These are phyloP conservation scores for Acanthopagrus latus DNA, from an alignment of 2,797 vertebrate species.

Conservation along the genomic window DNA sequence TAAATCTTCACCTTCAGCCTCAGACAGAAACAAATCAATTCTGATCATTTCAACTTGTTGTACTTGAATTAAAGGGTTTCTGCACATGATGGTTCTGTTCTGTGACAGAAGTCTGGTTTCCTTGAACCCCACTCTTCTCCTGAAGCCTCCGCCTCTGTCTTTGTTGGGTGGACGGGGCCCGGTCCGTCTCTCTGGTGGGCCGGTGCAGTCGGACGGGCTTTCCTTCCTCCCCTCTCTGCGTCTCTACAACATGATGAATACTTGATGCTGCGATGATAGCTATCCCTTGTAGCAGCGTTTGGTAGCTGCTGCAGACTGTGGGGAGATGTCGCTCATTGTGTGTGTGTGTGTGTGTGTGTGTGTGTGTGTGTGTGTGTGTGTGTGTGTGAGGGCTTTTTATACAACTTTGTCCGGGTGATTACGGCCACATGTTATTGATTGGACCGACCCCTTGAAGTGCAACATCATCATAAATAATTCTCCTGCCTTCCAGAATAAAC, in stretches of 20 bases:
- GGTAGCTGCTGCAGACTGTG: constrained; percentile 48
- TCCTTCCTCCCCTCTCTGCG: constrained; percentile 41
- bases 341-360: constrained; percentile 14
- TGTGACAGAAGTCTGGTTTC: too few relatives aligned
- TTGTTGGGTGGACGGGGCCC: background rate
- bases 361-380: constrained; percentile 30
- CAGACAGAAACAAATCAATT: too few relatives aligned
- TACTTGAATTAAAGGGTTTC: too few relatives aligned
- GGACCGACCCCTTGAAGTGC: constrained; percentile 66
- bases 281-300: constrained; percentile 49
- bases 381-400: constrained; percentile 36
- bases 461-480: constrained; percentile 82
- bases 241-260: constrained; percentile 78
- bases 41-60: too few relatives aligned
- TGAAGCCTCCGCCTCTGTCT: too few relatives aligned
- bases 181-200: constrained; percentile 17
- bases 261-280: constrained; percentile 76
- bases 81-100: too few relatives aligned
- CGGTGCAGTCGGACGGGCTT: constrained; percentile 17
- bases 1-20: background rate
- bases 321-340: constrained; percentile 51
- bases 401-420: constrained; percentile 73
- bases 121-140: too few relatives aligned
- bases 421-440: constrained; percentile 80
- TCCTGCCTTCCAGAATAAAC: constrained; percentile 66